Conservation (phyloP, 2,113 vertebrate species). For the Erpornis zantholeuca region DNA sequence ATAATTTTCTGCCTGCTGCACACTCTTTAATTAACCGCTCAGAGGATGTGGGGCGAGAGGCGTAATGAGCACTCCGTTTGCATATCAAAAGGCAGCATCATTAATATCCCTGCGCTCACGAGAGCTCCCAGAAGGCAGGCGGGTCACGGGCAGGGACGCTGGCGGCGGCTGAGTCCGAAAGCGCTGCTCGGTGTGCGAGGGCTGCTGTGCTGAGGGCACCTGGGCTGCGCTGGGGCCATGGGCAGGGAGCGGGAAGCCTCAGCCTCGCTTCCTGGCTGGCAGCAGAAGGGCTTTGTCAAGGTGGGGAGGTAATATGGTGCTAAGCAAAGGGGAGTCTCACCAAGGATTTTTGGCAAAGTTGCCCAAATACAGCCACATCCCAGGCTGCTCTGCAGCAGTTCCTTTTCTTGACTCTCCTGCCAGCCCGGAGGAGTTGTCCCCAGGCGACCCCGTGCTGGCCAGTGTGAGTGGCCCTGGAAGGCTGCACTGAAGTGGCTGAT, state of each 20-base stretch:
- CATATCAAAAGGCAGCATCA: conserved; percentile 68
- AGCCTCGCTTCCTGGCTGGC: neutral
- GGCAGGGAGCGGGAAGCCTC: neutral
- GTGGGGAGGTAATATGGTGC: neutral
- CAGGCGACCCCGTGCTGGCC: neutral
- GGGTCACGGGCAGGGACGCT: neutral
- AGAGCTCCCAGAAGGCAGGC: neutral
- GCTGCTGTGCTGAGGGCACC: fast-evolving
- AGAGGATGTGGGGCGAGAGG: conserved; percentile 53
- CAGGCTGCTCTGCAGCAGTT: neutral
- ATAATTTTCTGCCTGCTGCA: conserved; percentile 62
- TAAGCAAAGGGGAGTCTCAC: neutral
- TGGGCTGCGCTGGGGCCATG: fast-evolving
- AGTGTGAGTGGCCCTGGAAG: neutral
- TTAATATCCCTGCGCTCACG: neutral
- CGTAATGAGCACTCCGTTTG: conserved; percentile 51
- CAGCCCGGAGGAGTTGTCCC: neutral
- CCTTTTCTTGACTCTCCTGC: neutral
- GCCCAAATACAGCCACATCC: neutral
- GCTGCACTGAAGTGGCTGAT: conserved; percentile 26
- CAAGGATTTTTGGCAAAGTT: neutral
- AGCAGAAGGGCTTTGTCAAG: neutral
- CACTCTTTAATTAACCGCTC: conserved; percentile 66
- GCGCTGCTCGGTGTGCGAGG: fast-evolving
- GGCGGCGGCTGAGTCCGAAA: fast-evolving